Evolutionary conservation across 2,113 vertebrate species (phyloP), one percentile per base, ranked within the genome.

Genomic region (Synodontis membranacea): DNA sequence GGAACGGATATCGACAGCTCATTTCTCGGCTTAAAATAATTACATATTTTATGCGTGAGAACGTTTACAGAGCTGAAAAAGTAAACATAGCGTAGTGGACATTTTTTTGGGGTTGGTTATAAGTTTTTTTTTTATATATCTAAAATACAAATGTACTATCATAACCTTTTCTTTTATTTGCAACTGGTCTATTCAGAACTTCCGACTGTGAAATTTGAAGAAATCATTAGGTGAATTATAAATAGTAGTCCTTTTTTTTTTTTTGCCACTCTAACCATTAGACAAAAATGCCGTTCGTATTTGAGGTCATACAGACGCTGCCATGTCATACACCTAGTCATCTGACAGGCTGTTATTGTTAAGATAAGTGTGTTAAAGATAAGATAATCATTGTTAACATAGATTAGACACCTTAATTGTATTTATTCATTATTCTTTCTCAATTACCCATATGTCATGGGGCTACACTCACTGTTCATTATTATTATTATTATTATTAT

Each of bases 371-470:
- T 79, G n/a, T 79, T 54, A 56, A 79, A 79, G 75, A 54, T 54
- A 23, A 54, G n/a, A 78, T 19, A 34, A 54, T 79, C 54, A 46
- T 31, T 3, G 83, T 58, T 42, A 6, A 84, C 37, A 60, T 31
- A 23, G 42, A 62, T 44, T 23, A 48, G 52, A 28, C 52, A 62
- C 54, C 42, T 3, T 85, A 62, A 85, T 84, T 85, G 14, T 85
- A 10, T 46, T 46, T 76, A 46, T 60, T 64, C 23, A 19, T 56
- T 64, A 12, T 10, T 64, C 9, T 6, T 48, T 23, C 11, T 37
- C 28, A n/a, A 60, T 84, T 83, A 34, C 31, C 44, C n/a, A 31
- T 39, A 15, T 46, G 19, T 70, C n/a, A 54, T 84, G n/a, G 19
- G 46, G 66, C 12, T 23, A 52, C 11, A 54, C 23, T 10, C 39